Percentiles rank a stretch among this genome's conserved stretches.
These are phyloP conservation scores for Hypselothyrea guttata DNA, from an alignment of 2,888 invertebrate species.

Conservation along the genomic window DNA sequence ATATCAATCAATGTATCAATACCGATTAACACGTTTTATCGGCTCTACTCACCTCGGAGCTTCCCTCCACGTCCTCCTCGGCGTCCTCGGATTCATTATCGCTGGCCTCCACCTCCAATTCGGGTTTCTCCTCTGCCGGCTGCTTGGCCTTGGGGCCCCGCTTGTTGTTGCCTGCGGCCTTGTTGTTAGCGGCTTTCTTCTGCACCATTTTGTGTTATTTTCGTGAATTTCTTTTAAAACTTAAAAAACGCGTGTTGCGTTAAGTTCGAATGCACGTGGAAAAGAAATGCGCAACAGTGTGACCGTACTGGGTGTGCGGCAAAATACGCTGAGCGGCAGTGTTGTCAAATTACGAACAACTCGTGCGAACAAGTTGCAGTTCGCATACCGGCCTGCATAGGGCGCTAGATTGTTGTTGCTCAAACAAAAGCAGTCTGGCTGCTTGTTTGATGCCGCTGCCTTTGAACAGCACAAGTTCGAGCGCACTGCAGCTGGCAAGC, in stretches of 20 bases:
- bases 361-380: no score
- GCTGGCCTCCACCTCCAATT: conserved; percentile 33
- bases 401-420: no score
- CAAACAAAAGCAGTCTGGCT: no score
- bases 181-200: conserved; percentile 45
- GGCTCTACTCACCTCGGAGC: conserved; percentile 56
- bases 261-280: conserved; percentile 53
- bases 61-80: conserved; percentile 38
- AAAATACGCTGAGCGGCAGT: conserved; percentile 2
- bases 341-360: conserved; percentile 2
- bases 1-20: no score
- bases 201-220: conserved; percentile 54
- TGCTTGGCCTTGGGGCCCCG: conserved; percentile 40
- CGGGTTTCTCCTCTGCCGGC: conserved; percentile 26
- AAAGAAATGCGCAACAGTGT: conserved; percentile 22
- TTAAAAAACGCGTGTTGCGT: conserved; percentile 40
- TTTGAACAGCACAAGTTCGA: no score
- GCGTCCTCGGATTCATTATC: conserved; percentile 56
- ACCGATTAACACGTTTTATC: no score
- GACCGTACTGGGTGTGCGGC: no score
- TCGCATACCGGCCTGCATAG: no score
- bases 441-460: no score
- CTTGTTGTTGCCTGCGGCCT: conserved; percentile 42
- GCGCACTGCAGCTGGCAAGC: no score
- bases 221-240: conserved; percentile 4